Conservation (phyloP, 2,113 vertebrate genomes). For the Irena cyanogastra region DNA sequence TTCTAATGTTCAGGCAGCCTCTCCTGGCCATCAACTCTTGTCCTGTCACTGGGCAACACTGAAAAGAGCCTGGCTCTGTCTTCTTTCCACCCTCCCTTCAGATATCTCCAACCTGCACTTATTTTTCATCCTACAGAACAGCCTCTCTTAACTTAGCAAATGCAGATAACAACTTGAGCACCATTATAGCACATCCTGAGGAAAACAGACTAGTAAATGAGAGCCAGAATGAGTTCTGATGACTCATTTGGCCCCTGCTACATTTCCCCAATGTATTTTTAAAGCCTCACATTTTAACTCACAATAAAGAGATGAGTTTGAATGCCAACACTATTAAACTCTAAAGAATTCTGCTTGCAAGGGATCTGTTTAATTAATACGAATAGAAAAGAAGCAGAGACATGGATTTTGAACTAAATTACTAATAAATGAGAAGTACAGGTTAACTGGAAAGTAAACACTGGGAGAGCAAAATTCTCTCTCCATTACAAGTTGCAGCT, state of each 20-base stretch:
- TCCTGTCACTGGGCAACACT: neutral
- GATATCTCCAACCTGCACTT: neutral
- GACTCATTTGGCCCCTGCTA: neutral
- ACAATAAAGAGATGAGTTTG: neutral
- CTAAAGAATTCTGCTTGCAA: neutral
- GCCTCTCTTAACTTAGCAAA: neutral
- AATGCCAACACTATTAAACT: neutral
- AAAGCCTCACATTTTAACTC: neutral
- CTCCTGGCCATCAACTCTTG: neutral
- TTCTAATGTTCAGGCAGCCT: neutral
- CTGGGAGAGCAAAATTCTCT: neutral
- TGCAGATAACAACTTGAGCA: neutral
- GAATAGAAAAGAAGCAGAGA: neutral
- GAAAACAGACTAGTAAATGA: neutral
- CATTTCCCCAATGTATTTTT: conserved; percentile 1
- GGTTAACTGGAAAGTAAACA: conserved; percentile 1
- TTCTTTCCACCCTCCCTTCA: neutral
- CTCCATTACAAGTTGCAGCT: neutral
- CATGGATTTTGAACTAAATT: neutral
- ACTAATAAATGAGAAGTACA: neutral
- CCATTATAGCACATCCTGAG: neutral
- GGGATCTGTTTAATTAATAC: neutral
- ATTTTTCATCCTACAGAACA: neutral
- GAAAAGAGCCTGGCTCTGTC: neutral
- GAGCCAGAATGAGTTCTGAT: neutral